These are phyloP conservation scores for Aythya baeri DNA, from an alignment of 2,113 vertebrate species.

Conservation along the genomic window DNA sequence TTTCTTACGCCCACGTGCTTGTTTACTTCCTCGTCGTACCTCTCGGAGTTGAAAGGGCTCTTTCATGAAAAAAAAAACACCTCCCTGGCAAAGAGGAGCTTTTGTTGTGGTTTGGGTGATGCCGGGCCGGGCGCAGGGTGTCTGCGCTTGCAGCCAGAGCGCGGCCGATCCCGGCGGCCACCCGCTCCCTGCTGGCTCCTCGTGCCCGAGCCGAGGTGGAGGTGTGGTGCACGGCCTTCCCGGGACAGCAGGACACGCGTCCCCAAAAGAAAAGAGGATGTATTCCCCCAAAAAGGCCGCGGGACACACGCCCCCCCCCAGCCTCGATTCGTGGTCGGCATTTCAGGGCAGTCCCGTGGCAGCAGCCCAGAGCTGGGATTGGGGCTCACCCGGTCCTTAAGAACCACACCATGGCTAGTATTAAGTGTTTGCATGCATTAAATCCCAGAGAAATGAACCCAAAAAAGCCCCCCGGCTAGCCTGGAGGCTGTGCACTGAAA, in stretches of 20 bases:
- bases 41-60: slow-evolving; percentile 48
- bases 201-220: not conserved
- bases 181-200: not conserved
- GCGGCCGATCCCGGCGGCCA: rapidly evolving
- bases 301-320: too few species aligned
- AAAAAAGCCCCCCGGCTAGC: rapidly evolving
- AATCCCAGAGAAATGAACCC: not conserved
- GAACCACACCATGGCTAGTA: too few species aligned
- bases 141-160: not conserved
- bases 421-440: not conserved
- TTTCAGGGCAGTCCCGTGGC: not conserved
- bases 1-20: slow-evolving; percentile 38
- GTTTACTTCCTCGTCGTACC: slow-evolving; percentile 50
- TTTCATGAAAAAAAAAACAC: not conserved
- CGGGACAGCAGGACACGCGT: not conserved
- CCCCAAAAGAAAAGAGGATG: too few species aligned
- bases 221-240: not conserved
- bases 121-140: not conserved
- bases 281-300: too few species aligned
- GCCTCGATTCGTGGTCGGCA: not conserved
- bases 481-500: not conserved
- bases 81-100: not conserved
- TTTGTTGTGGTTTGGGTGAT: not conserved
- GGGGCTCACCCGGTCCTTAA: too few species aligned
- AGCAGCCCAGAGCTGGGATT: too few species aligned